These are phyloP conservation scores for Pachymerium ferrugineum DNA, from an alignment of 2,888 invertebrate genomes.

Conservation along the genomic window DNA sequence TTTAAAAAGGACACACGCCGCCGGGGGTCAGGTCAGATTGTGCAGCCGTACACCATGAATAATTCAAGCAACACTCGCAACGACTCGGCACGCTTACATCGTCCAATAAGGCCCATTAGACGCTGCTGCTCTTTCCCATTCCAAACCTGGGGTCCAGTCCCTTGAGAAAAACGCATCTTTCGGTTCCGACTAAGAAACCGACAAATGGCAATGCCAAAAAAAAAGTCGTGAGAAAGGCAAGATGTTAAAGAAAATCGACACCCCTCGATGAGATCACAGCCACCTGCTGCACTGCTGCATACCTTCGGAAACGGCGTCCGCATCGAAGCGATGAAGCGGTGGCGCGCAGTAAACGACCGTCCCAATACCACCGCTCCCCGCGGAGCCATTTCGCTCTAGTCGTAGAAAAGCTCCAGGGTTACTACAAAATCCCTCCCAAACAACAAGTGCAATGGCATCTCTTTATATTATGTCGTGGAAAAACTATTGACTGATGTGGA, in stretches of 20 bases:
- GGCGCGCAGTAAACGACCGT: slow-evolving; percentile 14
- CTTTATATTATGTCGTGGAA: slow-evolving; percentile 14
- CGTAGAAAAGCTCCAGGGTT: slow-evolving; percentile 11
- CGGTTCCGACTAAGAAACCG: neutral
- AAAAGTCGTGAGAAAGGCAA: neutral
- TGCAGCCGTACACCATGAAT: slow-evolving; percentile 12
- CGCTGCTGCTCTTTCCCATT: neutral
- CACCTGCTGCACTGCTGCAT: slow-evolving; percentile 6
- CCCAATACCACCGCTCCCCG: neutral
- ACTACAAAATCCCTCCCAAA: slow-evolving; percentile 15
- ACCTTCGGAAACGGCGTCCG: slow-evolving; percentile 15
- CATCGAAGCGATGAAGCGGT: slow-evolving; percentile 21
- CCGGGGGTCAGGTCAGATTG: slow-evolving; percentile 26
- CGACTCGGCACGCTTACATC: slow-evolving; percentile 9
- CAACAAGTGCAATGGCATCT: slow-evolving; percentile 18
- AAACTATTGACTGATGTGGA: slow-evolving; percentile 21
- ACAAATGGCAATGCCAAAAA: neutral
- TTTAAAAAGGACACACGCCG: neutral
- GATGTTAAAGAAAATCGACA: slow-evolving; percentile 12
- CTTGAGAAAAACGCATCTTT: neutral
- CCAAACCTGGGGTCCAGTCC: neutral
- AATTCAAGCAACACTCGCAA: slow-evolving; percentile 23
- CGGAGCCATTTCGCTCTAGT: slow-evolving; percentile 1
- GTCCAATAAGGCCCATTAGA: slow-evolving; percentile 6
- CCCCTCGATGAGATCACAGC: neutral